These are phyloP conservation scores for Anthonomus grandis DNA, from an alignment of 1,140 invertebrate species.

Conservation along the genomic window DNA sequence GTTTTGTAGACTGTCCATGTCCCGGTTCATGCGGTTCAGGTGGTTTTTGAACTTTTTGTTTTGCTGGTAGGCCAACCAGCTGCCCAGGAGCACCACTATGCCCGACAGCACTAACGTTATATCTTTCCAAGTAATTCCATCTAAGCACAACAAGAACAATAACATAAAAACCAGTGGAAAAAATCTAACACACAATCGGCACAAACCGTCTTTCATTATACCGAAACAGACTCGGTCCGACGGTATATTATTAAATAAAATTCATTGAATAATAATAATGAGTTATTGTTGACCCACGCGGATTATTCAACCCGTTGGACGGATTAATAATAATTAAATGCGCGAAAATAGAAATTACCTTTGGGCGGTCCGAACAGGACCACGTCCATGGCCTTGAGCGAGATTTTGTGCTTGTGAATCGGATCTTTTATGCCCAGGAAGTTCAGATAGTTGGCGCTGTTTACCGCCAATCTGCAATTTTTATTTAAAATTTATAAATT, in stretches of 20 bases:
- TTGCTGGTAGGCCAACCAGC: constrained; percentile 86
- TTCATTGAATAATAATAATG: background rate
- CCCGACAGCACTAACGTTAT: constrained; percentile 77
- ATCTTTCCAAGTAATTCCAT: constrained; percentile 81
- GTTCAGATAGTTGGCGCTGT: constrained; percentile 84
- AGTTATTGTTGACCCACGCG: background rate
- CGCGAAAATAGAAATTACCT: constrained; percentile 63
- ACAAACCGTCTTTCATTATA: background rate
- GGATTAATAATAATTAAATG: too few species aligned
- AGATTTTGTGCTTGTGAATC: constrained; percentile 94
- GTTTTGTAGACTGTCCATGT: constrained; percentile 88
- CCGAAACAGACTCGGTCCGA: background rate
- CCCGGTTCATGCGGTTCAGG: constrained; percentile 83
- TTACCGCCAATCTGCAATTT: constrained; percentile 76
- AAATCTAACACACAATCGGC: background rate
- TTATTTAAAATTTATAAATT: too few species aligned
- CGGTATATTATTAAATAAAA: constrained; percentile 2
- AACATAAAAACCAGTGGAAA: too few species aligned
- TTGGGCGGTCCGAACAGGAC: constrained; percentile 96
- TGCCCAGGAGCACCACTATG: constrained; percentile 79
- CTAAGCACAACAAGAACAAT: constrained; percentile 52
- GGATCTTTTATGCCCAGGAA: constrained; percentile 94
- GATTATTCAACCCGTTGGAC: too few species aligned
- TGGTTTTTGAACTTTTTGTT: constrained; percentile 83
- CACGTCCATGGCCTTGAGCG: constrained; percentile 95